Base-by-base conservation (phyloP, 2,888 invertebrate genomes). In the Galerucella nymphaeae region DNA sequence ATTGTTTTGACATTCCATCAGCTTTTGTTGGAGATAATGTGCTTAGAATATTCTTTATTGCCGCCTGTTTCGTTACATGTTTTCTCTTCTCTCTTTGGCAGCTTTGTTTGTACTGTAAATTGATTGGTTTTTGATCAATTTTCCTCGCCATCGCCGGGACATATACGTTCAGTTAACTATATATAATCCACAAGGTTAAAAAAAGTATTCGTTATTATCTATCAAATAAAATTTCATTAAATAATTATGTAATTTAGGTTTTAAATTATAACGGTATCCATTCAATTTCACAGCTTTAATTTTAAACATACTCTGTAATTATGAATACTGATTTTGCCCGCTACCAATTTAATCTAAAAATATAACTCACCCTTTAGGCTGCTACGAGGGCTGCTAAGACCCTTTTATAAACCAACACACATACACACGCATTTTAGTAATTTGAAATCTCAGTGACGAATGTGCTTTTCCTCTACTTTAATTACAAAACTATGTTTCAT, bases 311-410 rank as follows among this genome's bases (percentile, higher is more conserved):
- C 5, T 8, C 48, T n/a, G 8, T 8, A 48, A 48, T 48, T 48
- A 48, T 48, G 8, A n/a, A 48, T 48, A 48, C n/a, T 5, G n/a
- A 1, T n/a, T 48, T n/a, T 48, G n/a, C 45, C 14, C 45, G 14
- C 14, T 45, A 45, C 48, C 48, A 48, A n/a, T 48, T 48, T 48
- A n/a, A n/a, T 48, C 48, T 48, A 48, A 48, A 48, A 48, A 48
- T 48, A 48, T 48, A 48, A 48, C 48, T 48, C 48, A n/a, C 48
- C 48, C 48, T 48, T 48, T n/a, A 48, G 48, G 48, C 48, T 8
- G 6, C 48, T 8, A 14, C n/a, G n/a, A 48, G n/a, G 48, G 48
- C 48, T 8, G 6, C 48, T 8, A 14, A 48, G n/a, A 48, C 48
- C n/a, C 48, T 48, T 8, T n/a, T 5, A 48, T 48, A 48, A n/a